Evolutionary conservation across 2,797 vertebrate species (phyloP).

Genomic region (Ctenopoma kingsleyae): DNA sequence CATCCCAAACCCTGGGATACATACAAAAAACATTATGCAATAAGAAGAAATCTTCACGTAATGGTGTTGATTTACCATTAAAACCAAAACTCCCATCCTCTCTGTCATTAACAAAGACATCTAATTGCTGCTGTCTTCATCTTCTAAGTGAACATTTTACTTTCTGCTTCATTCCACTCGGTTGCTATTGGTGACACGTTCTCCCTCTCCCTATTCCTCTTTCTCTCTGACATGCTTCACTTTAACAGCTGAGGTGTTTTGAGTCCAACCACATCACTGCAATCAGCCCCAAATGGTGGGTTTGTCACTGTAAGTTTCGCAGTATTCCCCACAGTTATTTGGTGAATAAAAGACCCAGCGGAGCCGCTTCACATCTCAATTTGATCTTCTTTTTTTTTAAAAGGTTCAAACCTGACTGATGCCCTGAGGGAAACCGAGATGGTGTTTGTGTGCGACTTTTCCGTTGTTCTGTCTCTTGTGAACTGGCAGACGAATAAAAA

Average conservation of each 20-base stretch:
- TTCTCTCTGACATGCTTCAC: neutral
- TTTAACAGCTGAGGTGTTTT: slow-evolving; percentile 24
- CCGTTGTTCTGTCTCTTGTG: slow-evolving; percentile 22
- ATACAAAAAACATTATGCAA: slow-evolving; percentile 30
- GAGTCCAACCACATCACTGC: slow-evolving; percentile 15
- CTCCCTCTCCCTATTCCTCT: neutral
- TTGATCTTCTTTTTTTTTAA: neutral
- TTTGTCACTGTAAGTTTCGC: slow-evolving; percentile 1
- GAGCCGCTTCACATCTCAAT: slow-evolving; percentile 10
- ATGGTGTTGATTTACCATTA: slow-evolving; percentile 6
- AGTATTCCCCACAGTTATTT: slow-evolving; percentile 1
- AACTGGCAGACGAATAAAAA: slow-evolving; percentile 19
- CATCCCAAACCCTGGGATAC: slow-evolving; percentile 92
- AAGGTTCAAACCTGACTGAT: neutral
- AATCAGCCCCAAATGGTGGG: slow-evolving; percentile 15
- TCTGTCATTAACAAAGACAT: slow-evolving; percentile 16
- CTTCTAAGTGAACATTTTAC: slow-evolving; percentile 10
- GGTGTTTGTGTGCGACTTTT: neutral
- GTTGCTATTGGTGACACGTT: slow-evolving; percentile 55
- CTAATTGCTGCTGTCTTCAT: slow-evolving; percentile 3
- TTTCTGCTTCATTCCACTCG: slow-evolving; percentile 1
- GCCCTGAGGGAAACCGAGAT: neutral
- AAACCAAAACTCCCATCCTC: neutral
- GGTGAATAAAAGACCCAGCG: neutral
- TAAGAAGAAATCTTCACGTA: neutral